Percentiles rank a stretch among this genome's conserved stretches.
These are phyloP conservation scores for Tupaia chinensis DNA, from an alignment of 2,113 vertebrate species.

Conservation along the genomic window DNA sequence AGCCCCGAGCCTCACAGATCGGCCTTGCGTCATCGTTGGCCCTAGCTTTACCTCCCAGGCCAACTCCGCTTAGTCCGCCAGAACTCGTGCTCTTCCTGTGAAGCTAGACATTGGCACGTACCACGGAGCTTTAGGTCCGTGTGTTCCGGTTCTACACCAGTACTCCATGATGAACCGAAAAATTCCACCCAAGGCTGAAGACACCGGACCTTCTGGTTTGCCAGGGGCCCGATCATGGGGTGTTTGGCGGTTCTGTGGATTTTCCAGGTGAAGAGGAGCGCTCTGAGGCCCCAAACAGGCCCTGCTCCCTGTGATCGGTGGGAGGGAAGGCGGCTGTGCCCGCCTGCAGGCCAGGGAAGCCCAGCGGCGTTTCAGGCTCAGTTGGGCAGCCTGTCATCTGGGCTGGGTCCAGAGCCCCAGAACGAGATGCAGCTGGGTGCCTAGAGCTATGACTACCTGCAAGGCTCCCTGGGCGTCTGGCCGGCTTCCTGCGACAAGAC, in stretches of 20 bases:
- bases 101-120: slow-evolving; percentile 68
- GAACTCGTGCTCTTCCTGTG: slow-evolving; percentile 54
- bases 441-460: neutral
- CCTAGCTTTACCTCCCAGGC: slow-evolving; percentile 66
- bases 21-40: slow-evolving; percentile 51
- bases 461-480: neutral
- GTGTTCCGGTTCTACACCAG: neutral
- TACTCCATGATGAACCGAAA: slow-evolving; percentile 40
- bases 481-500: neutral
- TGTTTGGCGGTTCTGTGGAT: slow-evolving; percentile 51
- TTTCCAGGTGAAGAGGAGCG: slow-evolving; percentile 48
- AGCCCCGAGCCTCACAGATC: neutral
- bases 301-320: neutral
- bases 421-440: neutral
- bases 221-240: slow-evolving; percentile 28
- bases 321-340: neutral
- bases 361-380: neutral
- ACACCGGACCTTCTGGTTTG: slow-evolving; percentile 55
- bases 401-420: neutral
- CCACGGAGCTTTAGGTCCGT: slow-evolving; percentile 43
- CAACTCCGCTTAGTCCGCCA: slow-evolving; percentile 65
- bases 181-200: slow-evolving; percentile 62
- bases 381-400: neutral
- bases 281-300: neutral
- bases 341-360: slow-evolving; percentile 33